Evolutionary conservation across 2,888 invertebrate genomes (phyloP), one percentile per base, ranked within the genome.

Genomic region (Glaucopsyche alexis): DNA sequence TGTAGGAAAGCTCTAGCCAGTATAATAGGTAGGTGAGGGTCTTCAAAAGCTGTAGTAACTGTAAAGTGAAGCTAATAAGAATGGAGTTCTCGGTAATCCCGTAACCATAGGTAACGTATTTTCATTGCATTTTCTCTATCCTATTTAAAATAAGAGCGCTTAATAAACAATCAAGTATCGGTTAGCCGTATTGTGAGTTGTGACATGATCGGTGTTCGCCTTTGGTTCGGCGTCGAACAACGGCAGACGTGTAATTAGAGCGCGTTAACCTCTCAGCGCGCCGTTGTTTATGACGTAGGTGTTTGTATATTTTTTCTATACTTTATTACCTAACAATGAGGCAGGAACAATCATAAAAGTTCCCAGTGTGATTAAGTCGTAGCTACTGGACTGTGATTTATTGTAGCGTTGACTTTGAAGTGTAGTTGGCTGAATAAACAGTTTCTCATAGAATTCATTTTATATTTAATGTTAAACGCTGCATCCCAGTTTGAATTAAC

Each of bases 281-380:
- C 38, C 47, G 64, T 67, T 77, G 77, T 77, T 77, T 77, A 76
- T 71, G 73, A 40, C 69, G 55, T 19, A 69, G 71, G 71, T 73
- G 55, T 73, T 64, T 76, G 2, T 29, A 77, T 77, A 73, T 77
- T 76, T 77, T 77, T 77, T 77, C 76, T 71, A 76, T 76, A 74
- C 73, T 77, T 77, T 77, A 76, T 77, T 75, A 76, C 66, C 74
- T 71, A 74, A 76, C 76, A 75, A 75, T 76, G 76, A 74, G 75
- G 72, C 72, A 73, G 75, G 73, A 74, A 65, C 73, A 72, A 69
- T 75, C 76, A 75, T 76, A 75, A 77, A 77, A 75, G 64, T 65
- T 74, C 14, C 64, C 73, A 65, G 55, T 19, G 60, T 50, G 73
- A 74, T 74, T 74, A 67, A 72, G 75, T 14, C 71, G 72, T 73